Evolutionary conservation across 2,797 vertebrate species (phyloP), one percentile per base, ranked within the genome.

Genomic region (Hafferia zeledoni): DNA sequence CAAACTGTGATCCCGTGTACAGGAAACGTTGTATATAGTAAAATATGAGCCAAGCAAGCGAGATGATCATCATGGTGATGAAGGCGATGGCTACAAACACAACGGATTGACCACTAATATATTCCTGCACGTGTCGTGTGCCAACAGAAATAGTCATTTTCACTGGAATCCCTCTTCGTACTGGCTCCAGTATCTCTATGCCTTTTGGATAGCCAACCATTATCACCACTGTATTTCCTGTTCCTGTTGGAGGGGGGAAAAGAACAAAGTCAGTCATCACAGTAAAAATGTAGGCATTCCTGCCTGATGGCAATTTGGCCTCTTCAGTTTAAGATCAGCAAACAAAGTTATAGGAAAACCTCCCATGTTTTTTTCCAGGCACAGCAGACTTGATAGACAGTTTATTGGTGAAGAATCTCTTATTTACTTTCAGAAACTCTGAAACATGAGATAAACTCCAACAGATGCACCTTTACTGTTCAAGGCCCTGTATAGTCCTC

Each of bases 1-100:
- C 97, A 96, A 97, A 98, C 50, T 98, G 98, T 27, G 98, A 97
- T 90, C 98, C 97, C 9, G 97, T 97, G 39, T 98, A 98, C 9
- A 98, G 97, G 91, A 98, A 98, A 75, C 98, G 98, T n/a, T 98
- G 98, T 83, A 98, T 97, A 27, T 98, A 98, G 96, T 98, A 98
- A 96, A 98, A 98, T 93, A 98, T 98, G 23, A 98, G 97, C 98
- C 98, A 98, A 28, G 98, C 98, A 8, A 98, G 95, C 0, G 98
- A 98, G 82, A 98, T 98, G 49, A 98, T 98, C 98, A 98, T 98
- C 98, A 98, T 98, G 64, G 98, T 98, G 95, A 98, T 98, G 86
- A 98, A 98, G 47, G 98, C 98, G 2, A 98, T 98, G 87, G 98
- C 98, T 72, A 98, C 98, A 87, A 98, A 98, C 81, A 98, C 98